These are phyloP conservation scores for Eupithecia insigniata DNA, from an alignment of 2,888 invertebrate genomes.

Conservation along the genomic window DNA sequence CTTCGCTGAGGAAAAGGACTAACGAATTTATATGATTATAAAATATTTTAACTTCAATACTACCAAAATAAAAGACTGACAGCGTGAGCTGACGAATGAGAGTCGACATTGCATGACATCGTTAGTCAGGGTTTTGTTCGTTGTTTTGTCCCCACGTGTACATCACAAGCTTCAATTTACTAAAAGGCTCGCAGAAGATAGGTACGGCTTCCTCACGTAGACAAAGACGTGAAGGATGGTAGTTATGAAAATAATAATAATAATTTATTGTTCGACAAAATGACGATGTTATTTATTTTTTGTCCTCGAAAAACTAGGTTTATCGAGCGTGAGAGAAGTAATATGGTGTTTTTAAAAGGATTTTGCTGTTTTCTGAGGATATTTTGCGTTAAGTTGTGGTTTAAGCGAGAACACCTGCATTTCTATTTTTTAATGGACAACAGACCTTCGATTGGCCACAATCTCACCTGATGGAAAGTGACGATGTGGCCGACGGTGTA, in stretches of 20 bases:
- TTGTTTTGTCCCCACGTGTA: background rate
- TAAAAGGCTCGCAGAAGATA: constrained; percentile 7
- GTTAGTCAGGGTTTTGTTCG: background rate
- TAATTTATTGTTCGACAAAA: background rate
- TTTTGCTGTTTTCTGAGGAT: background rate
- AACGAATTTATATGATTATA: background rate
- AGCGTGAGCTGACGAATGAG: no score
- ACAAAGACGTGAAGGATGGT: background rate
- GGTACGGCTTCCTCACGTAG: background rate
- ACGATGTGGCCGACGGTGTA: no score
- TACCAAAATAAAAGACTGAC: background rate
- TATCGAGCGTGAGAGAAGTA: background rate
- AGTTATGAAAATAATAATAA: constrained; percentile 7
- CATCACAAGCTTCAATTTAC: background rate
- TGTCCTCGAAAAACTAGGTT: background rate
- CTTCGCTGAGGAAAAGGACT: background rate
- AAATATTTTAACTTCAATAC: background rate
- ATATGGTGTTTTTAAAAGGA: background rate
- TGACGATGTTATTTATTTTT: constrained; percentile 1
- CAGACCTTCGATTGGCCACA: no score
- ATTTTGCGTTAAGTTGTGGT: background rate
- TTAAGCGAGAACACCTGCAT: background rate
- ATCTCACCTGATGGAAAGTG: no score
- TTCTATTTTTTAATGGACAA: no score
- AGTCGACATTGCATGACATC: background rate